phyloP scores from a whole-genome alignment of 2,888 invertebrate genomes.

The Biston betularia region DNA sequence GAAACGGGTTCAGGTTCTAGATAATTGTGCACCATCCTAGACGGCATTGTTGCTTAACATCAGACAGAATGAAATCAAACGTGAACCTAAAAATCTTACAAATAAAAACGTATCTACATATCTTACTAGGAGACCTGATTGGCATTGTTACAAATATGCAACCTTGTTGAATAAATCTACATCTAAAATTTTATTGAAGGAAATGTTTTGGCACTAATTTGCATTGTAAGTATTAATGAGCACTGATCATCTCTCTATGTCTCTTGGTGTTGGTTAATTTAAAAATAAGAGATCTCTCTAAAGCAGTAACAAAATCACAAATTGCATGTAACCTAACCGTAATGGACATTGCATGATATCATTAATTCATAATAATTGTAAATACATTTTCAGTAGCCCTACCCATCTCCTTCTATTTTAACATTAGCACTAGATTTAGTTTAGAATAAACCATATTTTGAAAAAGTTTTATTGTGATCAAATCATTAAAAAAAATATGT shows the following conservation, averaged over 20 bases:
- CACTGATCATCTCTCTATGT: not conserved
- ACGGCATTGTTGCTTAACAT: too few relatives aligned
- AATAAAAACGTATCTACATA: too few relatives aligned
- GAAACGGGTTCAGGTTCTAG: too few relatives aligned
- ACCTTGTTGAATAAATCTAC: not conserved
- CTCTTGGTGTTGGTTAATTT: constrained; percentile 36
- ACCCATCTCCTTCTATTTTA: constrained; percentile 74
- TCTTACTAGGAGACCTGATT: not conserved
- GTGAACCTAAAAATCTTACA: too few relatives aligned
- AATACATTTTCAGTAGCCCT: constrained; percentile 66
- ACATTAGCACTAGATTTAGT: constrained; percentile 46
- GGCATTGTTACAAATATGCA: not conserved
- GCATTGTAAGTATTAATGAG: not conserved
- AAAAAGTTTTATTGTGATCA: not conserved
- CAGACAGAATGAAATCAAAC: too few relatives aligned
- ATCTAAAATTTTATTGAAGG: not conserved
- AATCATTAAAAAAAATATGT: not conserved
- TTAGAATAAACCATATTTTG: constrained; percentile 7
- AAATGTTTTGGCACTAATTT: not conserved
- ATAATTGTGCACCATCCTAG: too few relatives aligned
- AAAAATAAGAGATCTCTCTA: constrained; percentile 69
- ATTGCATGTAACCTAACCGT: constrained; percentile 70
- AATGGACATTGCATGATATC: constrained; percentile 74
- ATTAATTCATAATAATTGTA: constrained; percentile 55
- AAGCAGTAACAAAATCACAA: constrained; percentile 51